A percentile compares a stretch with the other conserved stretches of the same genome.
Conservation (phyloP, 2,797 vertebrate genomes). For the Vultur gryphus region DNA sequence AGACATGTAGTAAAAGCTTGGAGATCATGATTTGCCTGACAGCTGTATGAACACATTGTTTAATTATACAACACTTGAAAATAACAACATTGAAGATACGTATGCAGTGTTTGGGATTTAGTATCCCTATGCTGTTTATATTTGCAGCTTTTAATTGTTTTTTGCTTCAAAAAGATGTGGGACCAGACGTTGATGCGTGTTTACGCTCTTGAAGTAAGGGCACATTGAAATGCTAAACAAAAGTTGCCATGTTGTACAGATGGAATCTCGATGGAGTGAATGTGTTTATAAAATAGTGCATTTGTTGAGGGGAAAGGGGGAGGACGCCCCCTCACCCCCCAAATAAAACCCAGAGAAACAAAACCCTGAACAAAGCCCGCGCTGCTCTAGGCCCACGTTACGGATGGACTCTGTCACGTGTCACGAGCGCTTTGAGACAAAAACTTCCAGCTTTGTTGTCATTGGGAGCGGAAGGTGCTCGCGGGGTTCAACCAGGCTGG, state of each 20-base stretch:
- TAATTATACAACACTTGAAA: conserved; percentile 54
- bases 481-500: background rate
- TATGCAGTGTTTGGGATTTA: conserved; percentile 12
- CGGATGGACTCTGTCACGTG: background rate
- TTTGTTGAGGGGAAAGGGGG: background rate
- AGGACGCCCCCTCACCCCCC: background rate
- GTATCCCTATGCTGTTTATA: background rate
- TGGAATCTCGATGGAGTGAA: background rate
- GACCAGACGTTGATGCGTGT: conserved; percentile 17
- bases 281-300: conserved; percentile 5
- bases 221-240: background rate
- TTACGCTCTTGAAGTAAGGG: conserved; percentile 20
- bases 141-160: conserved; percentile 35
- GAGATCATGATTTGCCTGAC: conserved; percentile 60
- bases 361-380: background rate
- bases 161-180: conserved; percentile 11
- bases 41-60: conserved; percentile 49
- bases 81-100: background rate
- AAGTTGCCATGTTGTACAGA: background rate
- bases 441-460: background rate
- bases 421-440: background rate
- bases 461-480: background rate
- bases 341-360: background rate
- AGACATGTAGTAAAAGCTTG: conserved; percentile 55
- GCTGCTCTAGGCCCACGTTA: background rate